phyloP scores from a whole-genome alignment of 2,888 invertebrate species.

The Harmothoe impar region DNA sequence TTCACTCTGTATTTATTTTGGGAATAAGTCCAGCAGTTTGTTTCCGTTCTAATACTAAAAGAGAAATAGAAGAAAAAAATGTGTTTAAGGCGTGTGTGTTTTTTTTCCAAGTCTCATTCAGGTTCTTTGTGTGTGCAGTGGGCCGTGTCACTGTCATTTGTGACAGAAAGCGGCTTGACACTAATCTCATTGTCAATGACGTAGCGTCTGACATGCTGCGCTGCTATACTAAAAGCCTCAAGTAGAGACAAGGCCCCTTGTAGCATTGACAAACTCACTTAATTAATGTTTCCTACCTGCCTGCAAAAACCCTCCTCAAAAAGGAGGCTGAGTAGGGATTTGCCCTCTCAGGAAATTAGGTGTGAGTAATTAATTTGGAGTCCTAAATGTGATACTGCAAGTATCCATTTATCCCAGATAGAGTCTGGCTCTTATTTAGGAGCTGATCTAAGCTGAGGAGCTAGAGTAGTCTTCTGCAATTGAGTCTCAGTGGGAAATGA shows the following conservation, averaged over 20 bases:
- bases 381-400: too few relatives aligned
- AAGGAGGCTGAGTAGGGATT: too few relatives aligned
- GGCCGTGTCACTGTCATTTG: not conserved
- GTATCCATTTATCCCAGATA: too few relatives aligned
- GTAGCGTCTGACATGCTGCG: not conserved
- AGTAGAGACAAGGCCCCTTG: conserved; percentile 1
- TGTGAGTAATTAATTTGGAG: too few relatives aligned
- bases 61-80: not conserved
- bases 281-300: conserved; percentile 12
- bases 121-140: not conserved
- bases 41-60: not conserved
- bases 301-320: not conserved
- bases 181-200: conserved; percentile 28
- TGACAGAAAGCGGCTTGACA: not conserved
- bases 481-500: too few relatives aligned
- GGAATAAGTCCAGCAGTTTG: not conserved
- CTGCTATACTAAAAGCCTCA: not conserved
- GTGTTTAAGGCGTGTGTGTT: not conserved
- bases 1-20: not conserved
- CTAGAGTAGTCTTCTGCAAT: too few relatives aligned
- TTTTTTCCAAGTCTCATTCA: not conserved
- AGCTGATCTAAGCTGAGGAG: too few relatives aligned
- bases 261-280: not conserved
- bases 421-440: too few relatives aligned
- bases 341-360: too few relatives aligned